Evolutionary conservation across 1,140 invertebrate species (phyloP), one percentile per base, ranked within the genome.

Genomic region (Zaprionus lachaisei): DNA sequence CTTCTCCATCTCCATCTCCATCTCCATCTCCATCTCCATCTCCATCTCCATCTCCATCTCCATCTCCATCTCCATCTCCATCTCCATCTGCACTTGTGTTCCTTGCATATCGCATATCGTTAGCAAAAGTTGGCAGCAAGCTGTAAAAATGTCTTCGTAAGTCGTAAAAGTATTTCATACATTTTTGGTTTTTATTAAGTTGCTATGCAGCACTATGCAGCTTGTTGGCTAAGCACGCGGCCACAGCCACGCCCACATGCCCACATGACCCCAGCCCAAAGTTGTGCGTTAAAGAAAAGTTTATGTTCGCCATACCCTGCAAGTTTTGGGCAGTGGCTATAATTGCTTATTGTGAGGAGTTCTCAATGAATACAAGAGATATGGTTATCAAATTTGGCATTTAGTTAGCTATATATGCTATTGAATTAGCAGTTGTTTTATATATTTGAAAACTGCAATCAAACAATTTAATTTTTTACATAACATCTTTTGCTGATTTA

Each of bases 131-230:
- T 83, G 79, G 73, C 72, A 82, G 86, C 76, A 84, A 90, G 86
- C 77, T 84, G 84, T 91, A 91, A 90, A 91, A 91, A 89, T 91
- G 89, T 91, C 84, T 89, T 91, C 84, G 86, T 89, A 89, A 91
- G 78, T 91, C 89, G 89, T 89, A 92, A 91, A 91, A 91, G 87
- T 90, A 91, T 90, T 90, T 90, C 85, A 90, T 90, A 87, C 85
- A 90, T 90, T 90, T 89, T 85, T 79, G 79, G 79, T 85, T 90
- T 89, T 89, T 90, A 89, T 89, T 90, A 90, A 89, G 85, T 89
- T 84, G 81, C 66, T 69, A 41, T 47, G 41, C 37, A 34, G 31
- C 44, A 57, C 31, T 41, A n/a, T 26, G 66, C 51, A 72, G 55
- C 26, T 58, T 37, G 28, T 38, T 71, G 60, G 68, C 68, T 71